phyloP scores from a whole-genome alignment of 2,797 vertebrate genomes.

The Characodon lateralis region DNA sequence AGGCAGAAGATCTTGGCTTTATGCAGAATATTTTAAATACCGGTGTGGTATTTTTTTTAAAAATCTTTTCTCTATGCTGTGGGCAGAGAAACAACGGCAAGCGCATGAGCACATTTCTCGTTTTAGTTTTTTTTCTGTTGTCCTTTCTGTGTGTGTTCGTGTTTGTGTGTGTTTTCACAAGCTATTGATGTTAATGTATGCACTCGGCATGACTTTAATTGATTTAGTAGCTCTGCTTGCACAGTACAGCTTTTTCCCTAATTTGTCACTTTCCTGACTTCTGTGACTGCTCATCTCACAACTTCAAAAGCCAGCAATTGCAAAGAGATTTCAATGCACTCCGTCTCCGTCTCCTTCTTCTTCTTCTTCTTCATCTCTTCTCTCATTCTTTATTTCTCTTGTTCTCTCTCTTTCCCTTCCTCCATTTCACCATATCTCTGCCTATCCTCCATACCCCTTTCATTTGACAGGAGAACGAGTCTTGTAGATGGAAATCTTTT shows the following conservation, averaged over 20 bases:
- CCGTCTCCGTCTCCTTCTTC: slow-evolving; percentile 43
- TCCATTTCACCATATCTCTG: slow-evolving; percentile 53
- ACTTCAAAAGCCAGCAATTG: slow-evolving; percentile 79
- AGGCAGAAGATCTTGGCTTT: slow-evolving; percentile 70
- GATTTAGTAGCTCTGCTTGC: slow-evolving; percentile 79
- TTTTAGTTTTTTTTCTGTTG: slow-evolving; percentile 46
- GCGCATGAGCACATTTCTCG: slow-evolving; percentile 53
- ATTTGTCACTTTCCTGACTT: slow-evolving; percentile 84
- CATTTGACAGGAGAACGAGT: slow-evolving; percentile 73
- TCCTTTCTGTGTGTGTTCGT: slow-evolving; percentile 15
- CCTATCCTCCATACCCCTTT: slow-evolving; percentile 56
- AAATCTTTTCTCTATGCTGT: slow-evolving; percentile 62
- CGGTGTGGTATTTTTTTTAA: slow-evolving; percentile 62
- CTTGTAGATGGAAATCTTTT: slow-evolving; percentile 77
- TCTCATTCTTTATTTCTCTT: slow-evolving; percentile 56
- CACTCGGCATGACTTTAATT: slow-evolving; percentile 81
- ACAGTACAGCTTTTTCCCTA: slow-evolving; percentile 79
- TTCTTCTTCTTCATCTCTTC: slow-evolving; percentile 37
- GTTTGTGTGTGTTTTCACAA: slow-evolving; percentile 28
- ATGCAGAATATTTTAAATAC: slow-evolving; percentile 86
- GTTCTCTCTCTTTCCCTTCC: slow-evolving; percentile 50
- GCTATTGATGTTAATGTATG: slow-evolving; percentile 77
- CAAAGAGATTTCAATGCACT: slow-evolving; percentile 74
- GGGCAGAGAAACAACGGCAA: slow-evolving; percentile 61
- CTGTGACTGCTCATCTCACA: slow-evolving; percentile 77